These are phyloP conservation scores for Chalcosyrphus nemorum DNA, from an alignment of 2,888 invertebrate species.

Conservation along the genomic window DNA sequence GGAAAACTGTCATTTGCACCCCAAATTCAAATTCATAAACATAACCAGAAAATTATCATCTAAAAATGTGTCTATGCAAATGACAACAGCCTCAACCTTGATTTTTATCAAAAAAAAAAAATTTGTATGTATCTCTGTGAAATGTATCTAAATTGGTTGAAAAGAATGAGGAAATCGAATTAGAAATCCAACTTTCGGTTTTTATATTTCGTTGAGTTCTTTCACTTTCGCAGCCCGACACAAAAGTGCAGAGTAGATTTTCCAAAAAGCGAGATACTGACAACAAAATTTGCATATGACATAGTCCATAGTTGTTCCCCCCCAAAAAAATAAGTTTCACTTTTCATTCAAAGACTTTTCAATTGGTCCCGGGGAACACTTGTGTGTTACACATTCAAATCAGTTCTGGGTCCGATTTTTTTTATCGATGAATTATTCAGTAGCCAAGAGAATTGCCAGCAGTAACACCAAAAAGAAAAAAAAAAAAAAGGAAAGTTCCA, in stretches of 20 bases:
- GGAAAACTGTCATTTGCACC: slow-evolving; percentile 10
- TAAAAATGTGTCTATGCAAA: slow-evolving; percentile 47
- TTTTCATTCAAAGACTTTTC: slow-evolving; percentile 59
- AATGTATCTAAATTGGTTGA: neutral
- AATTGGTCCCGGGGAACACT: slow-evolving; percentile 50
- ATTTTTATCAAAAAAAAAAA: neutral
- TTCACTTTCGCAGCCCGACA: slow-evolving; percentile 57
- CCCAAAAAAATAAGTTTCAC: slow-evolving; percentile 51
- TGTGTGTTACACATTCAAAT: slow-evolving; percentile 57
- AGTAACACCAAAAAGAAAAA: neutral
- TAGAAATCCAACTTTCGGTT: slow-evolving; percentile 57
- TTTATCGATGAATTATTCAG: slow-evolving; percentile 63
- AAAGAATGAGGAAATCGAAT: slow-evolving; percentile 10
- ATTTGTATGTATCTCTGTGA: neutral
- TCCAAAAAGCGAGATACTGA: too few relatives aligned
- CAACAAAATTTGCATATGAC: slow-evolving; percentile 53
- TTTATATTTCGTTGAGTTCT: slow-evolving; percentile 41
- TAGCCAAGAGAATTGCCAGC: slow-evolving; percentile 11
- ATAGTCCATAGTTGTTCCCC: slow-evolving; percentile 21
- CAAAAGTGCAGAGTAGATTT: too few relatives aligned
- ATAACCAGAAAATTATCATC: slow-evolving; percentile 40
- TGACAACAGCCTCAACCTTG: slow-evolving; percentile 21
- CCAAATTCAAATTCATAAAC: slow-evolving; percentile 38
- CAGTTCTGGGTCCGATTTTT: slow-evolving; percentile 34
- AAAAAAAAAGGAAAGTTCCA: slow-evolving; percentile 39